Evolutionary conservation across 2,888 invertebrate genomes (phyloP), one percentile per base, ranked within the genome.

Genomic region (Orgyia antiqua): DNA sequence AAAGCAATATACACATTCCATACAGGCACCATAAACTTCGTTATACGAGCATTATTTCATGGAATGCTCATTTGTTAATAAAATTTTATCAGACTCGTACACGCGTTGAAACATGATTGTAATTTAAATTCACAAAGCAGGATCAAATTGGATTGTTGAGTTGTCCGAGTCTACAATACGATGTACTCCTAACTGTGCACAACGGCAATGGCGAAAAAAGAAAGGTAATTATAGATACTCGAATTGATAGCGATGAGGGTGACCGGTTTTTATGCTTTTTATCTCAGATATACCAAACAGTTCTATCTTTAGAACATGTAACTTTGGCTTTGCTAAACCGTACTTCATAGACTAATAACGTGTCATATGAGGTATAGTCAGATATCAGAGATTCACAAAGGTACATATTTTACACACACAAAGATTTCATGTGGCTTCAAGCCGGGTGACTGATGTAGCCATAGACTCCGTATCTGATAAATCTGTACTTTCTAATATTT

Each of bases 121-220:
- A 59, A 65, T 62, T 68, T 51, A 51, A 51, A 55, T 55, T 43
- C 57, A 60, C 60, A 59, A 60, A 58, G 57, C 58, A 42, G 39
- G 42, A 31, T 45, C 42, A 70, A 71, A 72, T 72, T 69, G 68
- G 66, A 69, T 68, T 63, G 64, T 58, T 48, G 51, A 50, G 44
- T 33, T 17, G 39, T 29, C 39, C 42, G 39, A 37, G 27, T 41
- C 41, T 44, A 42, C 45, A 42, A 42, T 42, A 42, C 39, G 39
- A 30, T 39, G 42, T 33, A 34, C 36, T 37, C 28, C 27, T 29
- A 12, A 8, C 26, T 28, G 11, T 17, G 23, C 23, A 10, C 23
- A 23, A 23, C 10, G 23, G 15, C 4, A 15, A 15, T 4, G 15
- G 6, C 4, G 6, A 6, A 15, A 15, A 15, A 6, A 15, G 15